Base-by-base conservation (phyloP, 2,113 vertebrate genomes). In the Erpornis zantholeuca region DNA sequence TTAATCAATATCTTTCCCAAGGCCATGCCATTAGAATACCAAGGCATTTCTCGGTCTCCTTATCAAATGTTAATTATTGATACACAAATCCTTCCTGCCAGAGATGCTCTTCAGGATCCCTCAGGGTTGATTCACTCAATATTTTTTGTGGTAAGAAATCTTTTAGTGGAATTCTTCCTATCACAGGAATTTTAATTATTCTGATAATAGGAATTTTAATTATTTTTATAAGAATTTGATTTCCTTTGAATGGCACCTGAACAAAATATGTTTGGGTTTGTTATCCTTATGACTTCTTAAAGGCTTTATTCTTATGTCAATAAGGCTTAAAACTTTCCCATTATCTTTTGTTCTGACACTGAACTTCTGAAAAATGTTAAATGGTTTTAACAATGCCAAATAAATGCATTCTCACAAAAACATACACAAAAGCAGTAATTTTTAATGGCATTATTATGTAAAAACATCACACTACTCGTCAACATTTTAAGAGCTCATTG, bases 401-500 rank as follows among this genome's bases (percentile, higher is more conserved):
- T 68, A 92, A 95, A 88, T 75, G 72, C 54, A 90, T 86, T 59
- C 40, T 84, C 42, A 80, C 12, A 45, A 91, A 94, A 85, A 54
- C 44, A 64, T 15, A 40, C 50, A 79, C 45, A 88, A 69, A 91
- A 92, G 40, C 60, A 90, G 69, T 66, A 68, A 72, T 94, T 86
- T 92, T 94, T 81, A 80, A 65, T 85, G 47, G 80, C 21, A 78
- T 81, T 93, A 90, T 94, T 93, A 90, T 92, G 85, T 63, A 84
- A 92, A 91, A 96, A 78, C 57, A 93, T 82, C 91, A 96, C 81
- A 92, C 40, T 68, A 77, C 70, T 94, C 68, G 93, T 97, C 88
- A 94, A 75, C 86, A 89, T 88, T 96, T 96, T 95, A 97, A 95
- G 94, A 94, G 82, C 95, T 95, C 91, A 75, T 87, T 95, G 92